These are phyloP conservation scores for Podarcis muralis DNA, from an alignment of 2,113 vertebrate species.

Conservation along the genomic window DNA sequence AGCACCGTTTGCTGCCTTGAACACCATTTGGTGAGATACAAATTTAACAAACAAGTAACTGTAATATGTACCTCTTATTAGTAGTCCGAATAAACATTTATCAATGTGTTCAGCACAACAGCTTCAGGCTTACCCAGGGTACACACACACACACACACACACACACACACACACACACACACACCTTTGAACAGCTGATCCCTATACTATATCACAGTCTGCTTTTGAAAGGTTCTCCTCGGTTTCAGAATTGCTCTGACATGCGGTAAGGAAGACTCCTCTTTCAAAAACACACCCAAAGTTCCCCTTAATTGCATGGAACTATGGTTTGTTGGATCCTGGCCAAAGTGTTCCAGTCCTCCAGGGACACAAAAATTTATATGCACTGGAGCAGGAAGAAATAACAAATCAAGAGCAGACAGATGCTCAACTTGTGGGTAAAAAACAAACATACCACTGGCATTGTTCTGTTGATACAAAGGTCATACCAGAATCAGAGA, in stretches of 20 bases:
- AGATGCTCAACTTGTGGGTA: neutral
- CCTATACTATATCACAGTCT: neutral
- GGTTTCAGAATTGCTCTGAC: neutral
- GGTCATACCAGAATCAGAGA: neutral
- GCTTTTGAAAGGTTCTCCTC: neutral
- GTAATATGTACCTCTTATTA: neutral
- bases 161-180: no score
- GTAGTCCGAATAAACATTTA: neutral
- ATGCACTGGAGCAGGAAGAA: neutral
- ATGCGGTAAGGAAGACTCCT: neutral
- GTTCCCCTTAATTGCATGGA: neutral
- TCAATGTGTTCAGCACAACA: neutral
- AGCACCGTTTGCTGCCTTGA: neutral
- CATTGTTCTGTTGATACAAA: neutral
- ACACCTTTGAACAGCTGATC: neutral
- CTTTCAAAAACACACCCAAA: conserved; percentile 1
- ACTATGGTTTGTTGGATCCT: neutral
- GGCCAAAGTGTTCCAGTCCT: neutral
- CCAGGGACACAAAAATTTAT: neutral
- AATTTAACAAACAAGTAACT: neutral
- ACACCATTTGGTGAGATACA: neutral
- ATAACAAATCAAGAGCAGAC: neutral
- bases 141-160: no score
- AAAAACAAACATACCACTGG: neutral
- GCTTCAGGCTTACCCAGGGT: neutral